These are phyloP conservation scores for Phaethornis superciliosus DNA, from an alignment of 2,113 vertebrate genomes.

Conservation along the genomic window DNA sequence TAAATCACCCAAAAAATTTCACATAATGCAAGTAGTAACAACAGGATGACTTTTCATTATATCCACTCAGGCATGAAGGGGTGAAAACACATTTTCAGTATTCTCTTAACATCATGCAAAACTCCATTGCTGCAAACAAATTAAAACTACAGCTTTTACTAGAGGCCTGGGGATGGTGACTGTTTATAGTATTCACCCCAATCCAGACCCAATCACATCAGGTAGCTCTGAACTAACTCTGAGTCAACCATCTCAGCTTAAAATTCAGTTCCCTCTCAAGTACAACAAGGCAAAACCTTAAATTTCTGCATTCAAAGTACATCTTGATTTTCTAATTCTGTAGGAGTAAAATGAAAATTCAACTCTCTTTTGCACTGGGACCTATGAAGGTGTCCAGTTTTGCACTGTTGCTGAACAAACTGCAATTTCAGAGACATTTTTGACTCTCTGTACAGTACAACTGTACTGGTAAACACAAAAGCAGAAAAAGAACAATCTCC, in stretches of 20 bases:
- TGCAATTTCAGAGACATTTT: neutral
- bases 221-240: neutral
- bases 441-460: neutral
- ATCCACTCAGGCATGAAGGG: neutral
- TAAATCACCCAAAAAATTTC: neutral
- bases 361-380: neutral
- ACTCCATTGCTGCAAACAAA: neutral
- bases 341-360: neutral
- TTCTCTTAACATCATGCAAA: neutral
- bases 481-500: neutral
- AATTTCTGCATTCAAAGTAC: neutral
- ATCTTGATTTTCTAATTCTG: neutral
- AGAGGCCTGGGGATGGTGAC: neutral
- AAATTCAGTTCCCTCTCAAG: neutral
- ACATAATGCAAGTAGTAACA: neutral
- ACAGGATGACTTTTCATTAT: neutral
- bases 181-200: neutral
- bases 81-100: neutral
- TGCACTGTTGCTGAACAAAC: neutral
- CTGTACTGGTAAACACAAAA: neutral
- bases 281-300: neutral
- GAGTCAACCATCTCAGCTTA: neutral
- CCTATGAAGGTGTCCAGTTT: neutral
- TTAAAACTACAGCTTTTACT: neutral
- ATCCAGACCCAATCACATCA: neutral